A percentile compares a stretch with the other conserved stretches of the same genome.
Evolutionary conservation across 37 sponge, comb jelly and placozoan genomes (phyloP).

Genomic region (Corticium candelabrum): DNA sequence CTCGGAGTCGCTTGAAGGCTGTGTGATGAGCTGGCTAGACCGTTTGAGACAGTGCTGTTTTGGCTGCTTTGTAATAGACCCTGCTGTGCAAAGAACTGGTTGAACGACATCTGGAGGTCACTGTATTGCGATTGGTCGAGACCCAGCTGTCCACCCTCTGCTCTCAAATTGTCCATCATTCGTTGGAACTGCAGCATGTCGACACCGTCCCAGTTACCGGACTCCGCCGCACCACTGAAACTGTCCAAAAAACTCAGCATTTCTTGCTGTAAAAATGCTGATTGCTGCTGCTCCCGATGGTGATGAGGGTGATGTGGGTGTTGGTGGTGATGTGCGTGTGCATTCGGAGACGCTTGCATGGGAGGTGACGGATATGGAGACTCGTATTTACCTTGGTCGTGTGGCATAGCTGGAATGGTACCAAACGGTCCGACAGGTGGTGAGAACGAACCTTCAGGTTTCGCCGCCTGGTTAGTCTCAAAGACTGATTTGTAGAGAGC

Average conservation of each 20-base stretch:
- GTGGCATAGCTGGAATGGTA: not conserved
- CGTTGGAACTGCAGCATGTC: not conserved
- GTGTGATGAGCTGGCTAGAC: not conserved
- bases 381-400: not conserved
- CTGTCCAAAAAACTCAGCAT: not conserved
- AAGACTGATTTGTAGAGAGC: conserved; percentile 57
- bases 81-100: conserved; percentile 41
- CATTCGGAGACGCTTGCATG: not conserved
- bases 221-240: not conserved
- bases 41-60: conserved; percentile 5
- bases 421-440: not conserved
- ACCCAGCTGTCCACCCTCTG: conserved; percentile 40
- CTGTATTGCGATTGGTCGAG: conserved; percentile 33
- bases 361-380: not conserved
- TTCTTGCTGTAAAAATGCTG: not conserved
- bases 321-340: not conserved
- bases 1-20: not conserved
- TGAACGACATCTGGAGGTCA: conserved; percentile 33
- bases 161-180: conserved; percentile 50
- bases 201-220: not conserved
- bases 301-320: not conserved
- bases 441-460: not conserved
- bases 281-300: too few relatives aligned
- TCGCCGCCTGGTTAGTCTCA: conserved; percentile 1
- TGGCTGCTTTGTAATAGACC: conserved; percentile 16